Percentiles rank a stretch among this genome's conserved stretches.
Conservation (phyloP, 2,113 vertebrate species). For the Thamnaconus septentrionalis region DNA sequence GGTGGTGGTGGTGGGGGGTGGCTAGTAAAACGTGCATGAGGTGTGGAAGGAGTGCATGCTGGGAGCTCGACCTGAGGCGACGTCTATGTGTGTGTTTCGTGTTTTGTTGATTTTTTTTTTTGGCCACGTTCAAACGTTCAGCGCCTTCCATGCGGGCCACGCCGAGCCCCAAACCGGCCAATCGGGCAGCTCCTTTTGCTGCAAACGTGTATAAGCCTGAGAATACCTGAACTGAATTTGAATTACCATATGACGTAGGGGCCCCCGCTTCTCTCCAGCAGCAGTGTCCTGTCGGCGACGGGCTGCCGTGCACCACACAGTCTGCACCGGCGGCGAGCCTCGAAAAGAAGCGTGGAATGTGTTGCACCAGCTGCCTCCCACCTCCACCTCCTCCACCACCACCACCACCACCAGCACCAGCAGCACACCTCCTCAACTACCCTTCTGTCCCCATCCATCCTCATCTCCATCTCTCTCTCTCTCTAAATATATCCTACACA, state of each 20-base stretch:
- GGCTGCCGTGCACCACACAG: slow-evolving; percentile 37
- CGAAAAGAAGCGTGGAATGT: slow-evolving; percentile 33
- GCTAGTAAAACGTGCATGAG: too few species aligned
- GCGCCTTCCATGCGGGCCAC: slow-evolving; percentile 38
- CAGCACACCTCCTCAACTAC: slow-evolving; percentile 18
- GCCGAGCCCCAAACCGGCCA: slow-evolving; percentile 55
- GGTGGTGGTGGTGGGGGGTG: neutral
- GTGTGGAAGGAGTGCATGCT: too few species aligned
- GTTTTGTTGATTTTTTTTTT: neutral
- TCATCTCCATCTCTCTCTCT: slow-evolving; percentile 19
- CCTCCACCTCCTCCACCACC: neutral
- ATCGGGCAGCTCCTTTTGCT: slow-evolving; percentile 57
- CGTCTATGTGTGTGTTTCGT: too few species aligned
- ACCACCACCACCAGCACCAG: too few species aligned
- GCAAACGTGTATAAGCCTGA: slow-evolving; percentile 68
- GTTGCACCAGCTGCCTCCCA: slow-evolving; percentile 53
- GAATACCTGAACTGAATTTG: slow-evolving; percentile 76
- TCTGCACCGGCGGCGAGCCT: slow-evolving; percentile 43
- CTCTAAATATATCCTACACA: slow-evolving; percentile 18
- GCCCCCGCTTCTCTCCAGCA: slow-evolving; percentile 40
- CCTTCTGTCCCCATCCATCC: slow-evolving; percentile 28
- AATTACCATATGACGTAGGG: slow-evolving; percentile 76
- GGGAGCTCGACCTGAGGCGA: too few species aligned
- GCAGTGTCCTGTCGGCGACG: slow-evolving; percentile 63
- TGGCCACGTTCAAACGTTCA: slow-evolving; percentile 24